Conservation (phyloP, 2,888 invertebrate genomes). For the Pseudococcus jackbeardsleyi region DNA sequence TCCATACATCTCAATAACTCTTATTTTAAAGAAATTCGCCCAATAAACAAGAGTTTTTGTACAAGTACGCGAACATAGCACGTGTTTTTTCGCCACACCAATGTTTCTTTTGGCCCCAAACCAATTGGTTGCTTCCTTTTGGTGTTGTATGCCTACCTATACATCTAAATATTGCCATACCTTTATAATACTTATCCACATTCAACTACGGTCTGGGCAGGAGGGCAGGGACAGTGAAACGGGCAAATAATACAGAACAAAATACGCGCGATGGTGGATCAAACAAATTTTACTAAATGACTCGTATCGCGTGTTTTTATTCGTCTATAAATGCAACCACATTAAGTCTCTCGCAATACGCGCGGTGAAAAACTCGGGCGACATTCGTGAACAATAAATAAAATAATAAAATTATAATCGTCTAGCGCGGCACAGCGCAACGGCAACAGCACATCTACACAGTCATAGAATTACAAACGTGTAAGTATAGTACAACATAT, state of each 20-base stretch:
- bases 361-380: constrained; percentile 24
- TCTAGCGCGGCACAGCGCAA: constrained; percentile 16
- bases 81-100: constrained; percentile 39
- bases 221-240: background rate
- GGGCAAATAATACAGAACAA: constrained; percentile 27
- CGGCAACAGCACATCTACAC: background rate
- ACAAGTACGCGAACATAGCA: constrained; percentile 8
- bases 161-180: background rate
- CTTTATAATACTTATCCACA: background rate
- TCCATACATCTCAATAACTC: too few relatives aligned
- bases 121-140: constrained; percentile 33
- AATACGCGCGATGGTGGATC: constrained; percentile 10
- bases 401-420: constrained; percentile 54
- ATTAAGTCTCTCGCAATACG: background rate
- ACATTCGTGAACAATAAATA: constrained; percentile 54
- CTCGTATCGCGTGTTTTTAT: constrained; percentile 51
- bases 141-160: constrained; percentile 15
- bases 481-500: background rate
- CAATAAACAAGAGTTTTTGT: background rate
- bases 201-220: background rate
- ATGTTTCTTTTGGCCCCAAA: constrained; percentile 39
- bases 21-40: too few relatives aligned
- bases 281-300: constrained; percentile 54
- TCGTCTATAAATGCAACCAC: constrained; percentile 32
- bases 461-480: background rate